Evolutionary conservation across 1,140 invertebrate genomes (phyloP).

Genomic region (Helicoverpa armigera): DNA sequence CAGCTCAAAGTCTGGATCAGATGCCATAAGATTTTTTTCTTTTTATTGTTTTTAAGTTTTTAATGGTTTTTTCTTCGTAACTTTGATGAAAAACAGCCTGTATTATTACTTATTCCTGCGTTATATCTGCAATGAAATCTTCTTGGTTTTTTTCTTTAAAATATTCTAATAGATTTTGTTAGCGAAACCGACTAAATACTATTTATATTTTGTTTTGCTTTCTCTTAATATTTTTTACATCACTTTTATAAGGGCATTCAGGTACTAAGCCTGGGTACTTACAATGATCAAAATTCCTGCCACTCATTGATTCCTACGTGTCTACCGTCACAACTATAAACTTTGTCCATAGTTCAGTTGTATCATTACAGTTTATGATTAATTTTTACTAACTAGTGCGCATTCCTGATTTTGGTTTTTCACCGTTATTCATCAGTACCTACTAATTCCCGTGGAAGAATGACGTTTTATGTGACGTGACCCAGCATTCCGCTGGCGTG

Average conservation of each 20-base stretch:
- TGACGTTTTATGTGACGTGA: constrained; percentile 42
- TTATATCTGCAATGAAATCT: neutral
- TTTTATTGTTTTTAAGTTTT: neutral
- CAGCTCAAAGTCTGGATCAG: neutral
- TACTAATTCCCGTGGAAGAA: constrained; percentile 11
- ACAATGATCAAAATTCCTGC: too few species aligned
- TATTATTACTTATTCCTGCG: neutral
- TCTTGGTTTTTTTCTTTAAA: too few species aligned
- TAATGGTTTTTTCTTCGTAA: neutral
- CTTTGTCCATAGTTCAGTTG: neutral
- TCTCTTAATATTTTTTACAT: too few species aligned
- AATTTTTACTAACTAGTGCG: neutral
- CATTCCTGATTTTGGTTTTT: constrained; percentile 12
- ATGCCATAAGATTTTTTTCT: neutral
- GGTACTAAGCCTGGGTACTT: too few species aligned
- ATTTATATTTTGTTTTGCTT: too few species aligned
- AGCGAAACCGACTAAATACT: too few species aligned
- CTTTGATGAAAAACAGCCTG: neutral
- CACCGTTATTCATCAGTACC: constrained; percentile 14
- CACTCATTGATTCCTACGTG: too few species aligned
- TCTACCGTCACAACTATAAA: too few species aligned
- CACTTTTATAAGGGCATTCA: too few species aligned
- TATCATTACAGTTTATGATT: neutral
- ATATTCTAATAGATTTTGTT: too few species aligned
- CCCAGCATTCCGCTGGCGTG: constrained; percentile 48